Base-by-base conservation (phyloP, 2,797 vertebrate genomes). In the Enteromius fasciolatus region DNA sequence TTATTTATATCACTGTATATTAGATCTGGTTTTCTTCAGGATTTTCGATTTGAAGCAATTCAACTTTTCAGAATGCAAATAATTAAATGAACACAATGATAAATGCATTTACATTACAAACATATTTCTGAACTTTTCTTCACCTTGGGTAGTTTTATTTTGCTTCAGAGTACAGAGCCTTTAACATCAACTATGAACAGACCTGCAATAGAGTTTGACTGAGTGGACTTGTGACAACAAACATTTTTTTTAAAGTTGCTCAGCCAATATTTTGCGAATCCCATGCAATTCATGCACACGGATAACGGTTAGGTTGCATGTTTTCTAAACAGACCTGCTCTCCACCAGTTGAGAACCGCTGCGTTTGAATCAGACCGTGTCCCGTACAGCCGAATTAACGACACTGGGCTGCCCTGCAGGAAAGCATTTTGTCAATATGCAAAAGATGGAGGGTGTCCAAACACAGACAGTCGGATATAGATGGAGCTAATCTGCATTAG, bases 371-470 rank as follows among this genome's bases (percentile, higher is more conserved):
- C 15, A 0, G 1, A 17, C 61, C 3, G 28, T n/a, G 39, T 76
- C 57, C 23, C 1, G 3, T 64, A 46, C 41, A 46, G 18, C n/a
- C 20, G 8, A 52, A 8, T 52, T 10, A 44, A 57, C 1, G 5
- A 69, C 48, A 78, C 44, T 31, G 28, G 61, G 15, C 52, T 41
- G 14, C n/a, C 33, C 25, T 46, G 75, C 63, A 79, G 77, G 64
- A 69, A 57, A 69, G 33, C 50, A 25, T 52, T 68, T 18, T 17
- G 63, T 78, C 77, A 54, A 57, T 79, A 69, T 54, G 33, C 63
- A 78, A 39, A 77, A 52, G 76, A 78, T 54, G 63, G 20, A 78
- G 46, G 72, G 54, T 66, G 52, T 75, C 23, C 14, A 57, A 77
- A 81, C 68, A 44, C 66, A 81, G 33, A 57, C 52, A 54, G 70